A percentile compares a stretch with the other conserved stretches of the same genome.
phyloP scores from a whole-genome alignment of 2,113 vertebrate genomes.

The Pseudonaja textilis region DNA sequence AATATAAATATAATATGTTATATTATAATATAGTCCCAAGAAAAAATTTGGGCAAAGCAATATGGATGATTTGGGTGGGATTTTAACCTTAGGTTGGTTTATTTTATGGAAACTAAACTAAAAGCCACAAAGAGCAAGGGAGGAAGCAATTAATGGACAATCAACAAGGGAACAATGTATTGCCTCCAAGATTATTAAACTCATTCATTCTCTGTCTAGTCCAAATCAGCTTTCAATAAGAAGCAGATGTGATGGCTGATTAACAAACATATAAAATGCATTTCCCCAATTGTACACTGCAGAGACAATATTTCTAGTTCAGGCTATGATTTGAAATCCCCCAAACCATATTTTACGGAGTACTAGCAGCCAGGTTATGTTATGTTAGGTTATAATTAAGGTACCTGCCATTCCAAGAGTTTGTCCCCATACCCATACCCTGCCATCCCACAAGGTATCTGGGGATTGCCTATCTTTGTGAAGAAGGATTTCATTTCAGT shows the following conservation, averaged over 20 bases:
- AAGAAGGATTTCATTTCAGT: constrained; percentile 72
- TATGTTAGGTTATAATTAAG: neutral
- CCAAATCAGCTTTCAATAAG: constrained; percentile 63
- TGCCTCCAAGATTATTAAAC: constrained; percentile 53
- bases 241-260: constrained; percentile 67
- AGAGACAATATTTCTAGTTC: constrained; percentile 49
- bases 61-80: neutral
- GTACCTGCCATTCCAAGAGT: neutral
- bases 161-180: accelerated
- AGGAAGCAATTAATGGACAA: constrained; percentile 37
- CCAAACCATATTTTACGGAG: neutral
- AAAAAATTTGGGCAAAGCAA: neutral
- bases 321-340: constrained; percentile 26
- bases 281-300: constrained; percentile 23
- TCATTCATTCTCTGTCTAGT: constrained; percentile 20
- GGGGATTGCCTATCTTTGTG: constrained; percentile 62
- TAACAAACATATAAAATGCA: constrained; percentile 49
- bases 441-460: accelerated
- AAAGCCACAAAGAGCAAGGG: neutral
- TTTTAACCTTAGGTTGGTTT: neutral
- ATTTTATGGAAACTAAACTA: constrained; percentile 17
- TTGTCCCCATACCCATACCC: neutral
- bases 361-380: neutral
- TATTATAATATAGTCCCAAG: neutral
- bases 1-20: no score